Evolutionary conservation across 2,113 vertebrate species (phyloP), one percentile per base, ranked within the genome.

Genomic region (Tragelaphus scriptus): DNA sequence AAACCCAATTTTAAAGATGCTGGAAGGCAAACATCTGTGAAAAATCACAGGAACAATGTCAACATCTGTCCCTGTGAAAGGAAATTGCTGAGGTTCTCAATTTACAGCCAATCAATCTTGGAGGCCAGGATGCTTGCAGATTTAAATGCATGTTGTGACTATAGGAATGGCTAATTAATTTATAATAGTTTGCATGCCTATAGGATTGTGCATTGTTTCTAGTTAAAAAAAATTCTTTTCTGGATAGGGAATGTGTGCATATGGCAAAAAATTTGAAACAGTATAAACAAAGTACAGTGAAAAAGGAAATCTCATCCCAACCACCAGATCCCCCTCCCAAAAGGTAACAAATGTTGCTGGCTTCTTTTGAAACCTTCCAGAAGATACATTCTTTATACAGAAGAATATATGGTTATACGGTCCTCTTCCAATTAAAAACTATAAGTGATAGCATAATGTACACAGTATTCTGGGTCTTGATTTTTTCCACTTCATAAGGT

Each of bases 1-100:
- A 97, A 98, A 93, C 92, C 13, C 3, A 0, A 21, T 94, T 98
- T 97, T 71, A 96, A 98, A 98, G 96, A 95, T 30, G 90, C 88
- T 93, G 53, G 81, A 91, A 98, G 97, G 91, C 93, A 75, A 98
- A 97, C 98, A 99, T 98, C 98, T 99, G 98, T 98, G 97, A 95
- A 98, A 98, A 97, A 97, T 97, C 92, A 96, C 71, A 89, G 92
- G 87, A 95, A 86, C 0, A 1, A 49, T 97, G 97, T 97, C 86
- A 98, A 95, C 98, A 98, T 98, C 98, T 99, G 98, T 98, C 98
- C 90, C 94, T 91, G 49, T 85, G 91, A 96, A 96, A 89, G 85
- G 84, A 98, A 98, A 97, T 94, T 90, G 97, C 97, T 85, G 36
- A 97, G 95, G 61, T 97, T 98, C 95, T 97, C 91, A 65, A 80